phyloP scores from a whole-genome alignment of 2,113 vertebrate genomes.

The Pagrus major region DNA sequence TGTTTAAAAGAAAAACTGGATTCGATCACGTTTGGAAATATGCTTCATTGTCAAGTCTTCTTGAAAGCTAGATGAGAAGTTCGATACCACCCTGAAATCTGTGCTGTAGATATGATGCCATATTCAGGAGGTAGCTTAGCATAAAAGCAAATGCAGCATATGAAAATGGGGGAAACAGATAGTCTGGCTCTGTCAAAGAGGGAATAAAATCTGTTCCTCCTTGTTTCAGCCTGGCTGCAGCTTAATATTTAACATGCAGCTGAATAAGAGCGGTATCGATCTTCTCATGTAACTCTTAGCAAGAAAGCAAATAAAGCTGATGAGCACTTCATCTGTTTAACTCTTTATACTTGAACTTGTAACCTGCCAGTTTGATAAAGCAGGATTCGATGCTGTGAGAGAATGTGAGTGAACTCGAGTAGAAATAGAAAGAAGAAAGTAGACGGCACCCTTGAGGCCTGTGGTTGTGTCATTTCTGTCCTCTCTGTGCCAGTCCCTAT shows the following conservation, averaged over 20 bases:
- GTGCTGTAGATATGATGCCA: neutral
- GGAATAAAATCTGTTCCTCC: neutral
- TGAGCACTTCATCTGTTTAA: too few relatives aligned
- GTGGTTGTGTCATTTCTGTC: constrained; percentile 35
- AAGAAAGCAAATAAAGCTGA: too few relatives aligned
- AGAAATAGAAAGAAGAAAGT: constrained; percentile 1
- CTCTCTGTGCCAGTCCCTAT: constrained; percentile 27
- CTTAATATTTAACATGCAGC: neutral
- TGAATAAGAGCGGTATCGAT: neutral
- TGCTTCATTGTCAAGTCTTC: too few relatives aligned
- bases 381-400: neutral
- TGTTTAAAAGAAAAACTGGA: neutral
- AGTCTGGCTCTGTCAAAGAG: neutral
- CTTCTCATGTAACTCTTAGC: neutral
- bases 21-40: too few relatives aligned
- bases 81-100: neutral
- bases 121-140: neutral
- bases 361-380: neutral
- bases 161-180: neutral
- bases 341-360: neutral
- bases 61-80: neutral
- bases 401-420: neutral
- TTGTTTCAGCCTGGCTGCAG: too few relatives aligned
- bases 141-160: neutral
- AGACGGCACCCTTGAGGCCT: constrained; percentile 27